Percentiles rank a stretch among this genome's conserved stretches.
Evolutionary conservation across 2,113 vertebrate genomes (phyloP).

Genomic region (Pygoscelis antarcticus): DNA sequence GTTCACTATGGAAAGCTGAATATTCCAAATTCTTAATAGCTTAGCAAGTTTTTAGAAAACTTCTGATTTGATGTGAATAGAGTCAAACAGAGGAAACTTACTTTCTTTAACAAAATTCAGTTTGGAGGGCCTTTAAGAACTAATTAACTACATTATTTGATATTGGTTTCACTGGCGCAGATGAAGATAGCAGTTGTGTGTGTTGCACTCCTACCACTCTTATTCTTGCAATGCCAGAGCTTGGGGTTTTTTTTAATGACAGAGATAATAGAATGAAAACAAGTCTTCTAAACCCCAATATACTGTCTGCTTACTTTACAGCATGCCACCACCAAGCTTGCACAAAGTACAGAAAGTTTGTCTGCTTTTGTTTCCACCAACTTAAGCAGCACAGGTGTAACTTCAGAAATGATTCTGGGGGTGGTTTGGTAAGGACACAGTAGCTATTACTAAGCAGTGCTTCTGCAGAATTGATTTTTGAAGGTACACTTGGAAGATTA

Average conservation of each 20-base stretch:
- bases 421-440: neutral
- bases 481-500: conserved; percentile 50
- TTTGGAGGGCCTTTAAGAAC: neutral
- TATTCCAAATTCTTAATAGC: neutral
- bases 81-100: conserved; percentile 8
- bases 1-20: neutral
- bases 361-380: neutral
- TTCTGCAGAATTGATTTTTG: neutral
- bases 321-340: neutral
- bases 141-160: conserved; percentile 40
- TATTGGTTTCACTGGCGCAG: neutral
- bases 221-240: neutral
- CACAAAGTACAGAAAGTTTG: neutral
- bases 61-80: neutral
- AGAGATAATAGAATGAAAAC: neutral
- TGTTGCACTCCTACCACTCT: neutral
- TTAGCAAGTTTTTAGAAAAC: conserved; percentile 20
- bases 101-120: conserved; percentile 4
- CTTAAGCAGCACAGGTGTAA: neutral
- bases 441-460: neutral
- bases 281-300: neutral
- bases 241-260: neutral
- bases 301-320: neutral
- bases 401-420: neutral
- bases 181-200: conserved; percentile 1